phyloP scores from a whole-genome alignment of 2,797 vertebrate species.

The Alca torda region DNA sequence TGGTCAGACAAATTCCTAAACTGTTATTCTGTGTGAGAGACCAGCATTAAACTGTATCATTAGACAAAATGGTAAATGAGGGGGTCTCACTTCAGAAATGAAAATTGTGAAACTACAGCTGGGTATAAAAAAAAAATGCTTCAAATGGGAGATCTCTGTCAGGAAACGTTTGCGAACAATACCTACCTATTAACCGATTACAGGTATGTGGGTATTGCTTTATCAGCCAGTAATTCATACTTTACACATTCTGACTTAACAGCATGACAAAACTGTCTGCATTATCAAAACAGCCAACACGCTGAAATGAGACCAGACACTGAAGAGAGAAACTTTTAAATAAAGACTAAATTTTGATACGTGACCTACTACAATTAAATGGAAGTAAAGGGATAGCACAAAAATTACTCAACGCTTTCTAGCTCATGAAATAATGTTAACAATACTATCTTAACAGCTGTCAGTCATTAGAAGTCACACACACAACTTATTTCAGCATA shows the following conservation, averaged over 20 bases:
- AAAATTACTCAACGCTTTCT: background rate
- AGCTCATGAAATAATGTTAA: background rate
- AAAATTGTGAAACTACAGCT: background rate
- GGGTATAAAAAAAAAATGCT: background rate
- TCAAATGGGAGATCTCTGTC: background rate
- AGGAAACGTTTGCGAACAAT: background rate
- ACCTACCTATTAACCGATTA: background rate
- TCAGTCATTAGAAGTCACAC: background rate
- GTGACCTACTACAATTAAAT: background rate
- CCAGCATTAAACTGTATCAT: background rate
- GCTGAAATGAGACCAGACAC: background rate
- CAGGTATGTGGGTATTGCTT: background rate
- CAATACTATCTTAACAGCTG: background rate
- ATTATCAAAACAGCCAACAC: background rate
- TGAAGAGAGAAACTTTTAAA: background rate
- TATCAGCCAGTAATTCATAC: background rate
- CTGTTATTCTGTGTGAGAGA: background rate
- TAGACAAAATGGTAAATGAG: background rate
- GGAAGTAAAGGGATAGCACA: background rate
- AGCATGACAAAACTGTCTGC: background rate
- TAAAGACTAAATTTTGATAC: background rate
- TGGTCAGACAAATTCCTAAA: background rate
- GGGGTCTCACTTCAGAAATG: background rate
- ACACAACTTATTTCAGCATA: background rate
- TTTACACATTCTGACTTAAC: background rate